Evolutionary conservation across 1,140 invertebrate genomes (phyloP).

Genomic region (Phortica variegata): DNA sequence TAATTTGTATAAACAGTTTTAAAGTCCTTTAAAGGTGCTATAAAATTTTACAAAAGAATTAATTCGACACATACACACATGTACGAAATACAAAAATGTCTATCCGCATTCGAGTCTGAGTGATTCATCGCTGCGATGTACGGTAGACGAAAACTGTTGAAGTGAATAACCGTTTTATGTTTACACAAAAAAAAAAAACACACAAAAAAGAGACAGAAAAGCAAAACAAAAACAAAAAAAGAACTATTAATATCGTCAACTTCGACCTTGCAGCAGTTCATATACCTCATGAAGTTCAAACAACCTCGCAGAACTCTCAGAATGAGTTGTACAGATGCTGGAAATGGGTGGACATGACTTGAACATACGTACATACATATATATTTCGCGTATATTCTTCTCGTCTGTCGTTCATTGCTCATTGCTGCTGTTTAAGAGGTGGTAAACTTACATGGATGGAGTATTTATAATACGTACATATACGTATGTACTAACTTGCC

Average conservation of each 20-base stretch:
- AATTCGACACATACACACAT: conserved; percentile 2
- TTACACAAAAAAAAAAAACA: conserved; percentile 12
- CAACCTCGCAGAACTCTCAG: conserved; percentile 11
- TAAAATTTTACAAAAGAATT: background rate
- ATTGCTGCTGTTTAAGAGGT: too few species aligned
- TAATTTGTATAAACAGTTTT: too few species aligned
- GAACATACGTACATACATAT: background rate
- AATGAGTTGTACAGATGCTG: background rate
- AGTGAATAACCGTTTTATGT: conserved; percentile 48
- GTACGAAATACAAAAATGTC: conserved; percentile 10
- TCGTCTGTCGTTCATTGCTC: too few species aligned
- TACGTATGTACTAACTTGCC: too few species aligned
- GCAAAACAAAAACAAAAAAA: conserved; percentile 1
- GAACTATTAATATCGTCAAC: conserved; percentile 41
- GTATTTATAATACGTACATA: too few species aligned
- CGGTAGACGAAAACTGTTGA: conserved; percentile 20
- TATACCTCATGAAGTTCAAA: conserved; percentile 40
- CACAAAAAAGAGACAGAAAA: conserved; percentile 33
- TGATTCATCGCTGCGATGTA: conserved; percentile 17
- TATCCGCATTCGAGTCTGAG: conserved; percentile 1
- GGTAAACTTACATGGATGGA: too few species aligned
- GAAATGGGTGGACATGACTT: background rate
- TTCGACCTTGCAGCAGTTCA: conserved; percentile 29
- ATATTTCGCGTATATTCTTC: background rate
- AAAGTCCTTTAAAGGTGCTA: too few species aligned